phyloP scores from a whole-genome alignment of 2,888 invertebrate species.

The Cephus nigrinus region DNA sequence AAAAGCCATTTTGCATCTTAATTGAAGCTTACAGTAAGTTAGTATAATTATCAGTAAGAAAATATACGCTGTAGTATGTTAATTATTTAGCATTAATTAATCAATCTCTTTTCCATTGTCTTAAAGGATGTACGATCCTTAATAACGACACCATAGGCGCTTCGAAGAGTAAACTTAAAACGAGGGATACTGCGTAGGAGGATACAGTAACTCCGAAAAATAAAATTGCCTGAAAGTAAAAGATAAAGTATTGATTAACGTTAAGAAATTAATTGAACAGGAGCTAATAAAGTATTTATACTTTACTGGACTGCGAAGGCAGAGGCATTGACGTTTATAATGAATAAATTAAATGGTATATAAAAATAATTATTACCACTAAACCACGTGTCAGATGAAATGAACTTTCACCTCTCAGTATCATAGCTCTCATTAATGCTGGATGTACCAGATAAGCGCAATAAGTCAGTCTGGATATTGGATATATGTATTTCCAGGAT shows the following conservation, averaged over 20 bases:
- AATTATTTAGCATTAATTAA: neutral
- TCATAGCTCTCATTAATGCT: slow-evolving; percentile 64
- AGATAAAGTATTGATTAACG: neutral
- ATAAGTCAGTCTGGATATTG: slow-evolving; percentile 70
- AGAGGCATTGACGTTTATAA: neutral
- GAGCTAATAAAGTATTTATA: too few relatives aligned
- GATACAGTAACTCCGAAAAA: slow-evolving; percentile 68
- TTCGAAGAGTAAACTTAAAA: slow-evolving; percentile 71
- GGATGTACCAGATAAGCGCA: slow-evolving; percentile 70
- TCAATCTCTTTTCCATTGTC: slow-evolving; percentile 40
- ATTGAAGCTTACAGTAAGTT: neutral
- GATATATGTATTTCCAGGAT: slow-evolving; percentile 66
- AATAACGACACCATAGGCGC: slow-evolving; percentile 72
- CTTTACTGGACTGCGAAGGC: too few relatives aligned
- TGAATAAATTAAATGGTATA: neutral
- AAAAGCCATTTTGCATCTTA: neutral
- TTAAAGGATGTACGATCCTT: slow-evolving; percentile 66
- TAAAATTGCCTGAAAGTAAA: slow-evolving; percentile 67
- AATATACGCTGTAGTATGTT: neutral
- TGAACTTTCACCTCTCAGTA: slow-evolving; percentile 67
- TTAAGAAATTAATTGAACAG: neutral
- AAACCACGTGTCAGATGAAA: slow-evolving; percentile 67
- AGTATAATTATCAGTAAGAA: neutral
- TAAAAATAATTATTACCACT: slow-evolving; percentile 63
- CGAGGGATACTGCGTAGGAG: slow-evolving; percentile 65